A percentile compares a stretch with the other conserved stretches of the same genome.
Conservation (phyloP, 1,140 invertebrate genomes). For the Luehdorfia chinensis region DNA sequence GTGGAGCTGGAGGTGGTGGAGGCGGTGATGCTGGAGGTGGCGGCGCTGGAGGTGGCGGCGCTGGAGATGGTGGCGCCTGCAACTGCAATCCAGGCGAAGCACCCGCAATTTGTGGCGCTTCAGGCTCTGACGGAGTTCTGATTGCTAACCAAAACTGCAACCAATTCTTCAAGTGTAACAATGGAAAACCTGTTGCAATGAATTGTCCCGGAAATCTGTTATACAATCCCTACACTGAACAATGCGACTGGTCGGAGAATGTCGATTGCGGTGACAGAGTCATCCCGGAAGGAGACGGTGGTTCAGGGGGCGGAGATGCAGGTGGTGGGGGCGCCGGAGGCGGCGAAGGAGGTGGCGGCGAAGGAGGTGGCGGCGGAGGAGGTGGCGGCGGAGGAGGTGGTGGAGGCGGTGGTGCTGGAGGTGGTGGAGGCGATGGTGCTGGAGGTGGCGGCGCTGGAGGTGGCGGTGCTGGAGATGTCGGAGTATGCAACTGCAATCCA, state of each 20-base stretch:
- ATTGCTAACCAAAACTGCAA: constrained; percentile 35
- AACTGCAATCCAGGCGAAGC: constrained; percentile 35
- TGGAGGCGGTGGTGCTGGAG: constrained; percentile 9
- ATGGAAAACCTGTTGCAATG: constrained; percentile 22
- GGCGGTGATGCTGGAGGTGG: constrained; percentile 4
- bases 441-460: constrained; percentile 6
- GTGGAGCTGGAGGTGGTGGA: constrained; percentile 8
- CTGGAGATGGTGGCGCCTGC: constrained; percentile 8
- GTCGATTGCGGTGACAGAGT: constrained; percentile 52
- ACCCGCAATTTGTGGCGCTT: constrained; percentile 27
- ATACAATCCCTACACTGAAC: constrained; percentile 76
- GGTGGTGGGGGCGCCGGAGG: too few species aligned
- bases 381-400: constrained; percentile 12
- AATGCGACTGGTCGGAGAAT: constrained; percentile 78
- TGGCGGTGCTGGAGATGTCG: constrained; percentile 6
- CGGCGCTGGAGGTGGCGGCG: not conserved
- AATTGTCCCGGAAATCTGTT: constrained; percentile 47
- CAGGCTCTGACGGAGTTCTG: constrained; percentile 27
- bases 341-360: too few species aligned
- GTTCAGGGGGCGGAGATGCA: too few species aligned
- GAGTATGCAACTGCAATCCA: constrained; percentile 27
- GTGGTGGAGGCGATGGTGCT: not conserved
- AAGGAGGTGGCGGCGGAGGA: not conserved
- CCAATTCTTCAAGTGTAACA: constrained; percentile 29
- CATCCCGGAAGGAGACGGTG: not conserved